Base-by-base conservation (phyloP, 2,113 vertebrate species). In the Nothoprocta perdicaria region DNA sequence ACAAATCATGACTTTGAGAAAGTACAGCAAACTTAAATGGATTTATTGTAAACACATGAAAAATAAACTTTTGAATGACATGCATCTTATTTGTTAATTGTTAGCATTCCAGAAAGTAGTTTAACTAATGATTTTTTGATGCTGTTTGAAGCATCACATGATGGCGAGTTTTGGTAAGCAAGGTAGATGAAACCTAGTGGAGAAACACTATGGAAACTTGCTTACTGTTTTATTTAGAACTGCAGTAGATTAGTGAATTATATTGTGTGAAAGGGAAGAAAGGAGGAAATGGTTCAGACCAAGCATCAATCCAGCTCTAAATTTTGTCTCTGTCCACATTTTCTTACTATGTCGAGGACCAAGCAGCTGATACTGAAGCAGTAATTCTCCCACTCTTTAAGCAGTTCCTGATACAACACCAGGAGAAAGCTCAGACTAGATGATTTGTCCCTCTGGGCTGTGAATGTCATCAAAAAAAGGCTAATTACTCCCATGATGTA, bases 151-250 rank as follows among this genome's bases (percentile, higher is more conserved):
- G 38, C 72, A 85, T 60, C 67, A 87, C 71, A 35, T 75, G 86
- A 43, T 91, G 73, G 17, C 45, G 61, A 29, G 57, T 66, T 80
- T 73, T 50, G 17, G 12, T 35, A 62, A 66, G 33, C 10, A 40
- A 2, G 0, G 6, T 2, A 58, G 9, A n/a, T n/a, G 41, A 80
- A 92, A 21, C 33, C 40, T 33, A 8, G 3, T 38, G 21, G 0
- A 76, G 52, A 46, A 76, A 33, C 26, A 48, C 63, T 91, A 40
- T 48, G 60, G n/a, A 80, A 62, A 2, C 55, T 27, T 71, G 18
- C 9, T 80, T 69, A 45, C 48, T 83, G 16, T 9, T 90, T 83
- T 52, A 13, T 10, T 86, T 73, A 38, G 22, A 66, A 76, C 24
- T 69, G 10, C 52, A 83, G 68, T 46, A 31, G 1, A 55, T 79